Evolutionary conservation across 1,140 invertebrate species (phyloP).

Genomic region (Cepaea nemoralis): DNA sequence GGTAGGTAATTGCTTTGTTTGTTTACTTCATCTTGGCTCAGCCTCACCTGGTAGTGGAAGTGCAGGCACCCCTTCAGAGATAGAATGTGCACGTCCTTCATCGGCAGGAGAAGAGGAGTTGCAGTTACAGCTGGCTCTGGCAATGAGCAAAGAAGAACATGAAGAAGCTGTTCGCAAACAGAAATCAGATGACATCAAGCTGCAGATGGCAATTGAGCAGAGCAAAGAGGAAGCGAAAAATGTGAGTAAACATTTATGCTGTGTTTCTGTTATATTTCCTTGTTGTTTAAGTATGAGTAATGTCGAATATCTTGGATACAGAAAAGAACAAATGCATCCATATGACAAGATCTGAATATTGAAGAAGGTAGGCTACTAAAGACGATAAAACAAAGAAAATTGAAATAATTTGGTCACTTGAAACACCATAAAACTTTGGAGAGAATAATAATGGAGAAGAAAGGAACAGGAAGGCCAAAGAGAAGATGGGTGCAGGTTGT

Average conservation of each 20-base stretch:
- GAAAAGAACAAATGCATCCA: no score
- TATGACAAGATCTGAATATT: no score
- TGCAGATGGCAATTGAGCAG: constrained; percentile 93
- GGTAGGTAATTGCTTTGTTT: constrained; percentile 45
- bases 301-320: no score
- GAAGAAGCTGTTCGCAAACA: constrained; percentile 95
- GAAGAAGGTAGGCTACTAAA: no score
- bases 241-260: constrained; percentile 44
- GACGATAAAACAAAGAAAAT: no score
- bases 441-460: no score
- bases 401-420: no score
- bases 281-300: no score
- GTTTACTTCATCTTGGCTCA: constrained; percentile 13
- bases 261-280: no score
- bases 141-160: constrained; percentile 98
- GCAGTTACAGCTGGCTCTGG: constrained; percentile 95
- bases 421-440: no score
- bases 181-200: constrained; percentile 79
- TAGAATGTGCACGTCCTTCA: constrained; percentile 93
- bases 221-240: constrained; percentile 79
- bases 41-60: constrained; percentile 58
- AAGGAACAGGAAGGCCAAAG: no score
- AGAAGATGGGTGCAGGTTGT: no score
- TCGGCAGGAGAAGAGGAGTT: constrained; percentile 98
- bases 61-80: constrained; percentile 76